Evolutionary conservation across 2,797 vertebrate species (phyloP).

Genomic region (Onychomys torridus): DNA sequence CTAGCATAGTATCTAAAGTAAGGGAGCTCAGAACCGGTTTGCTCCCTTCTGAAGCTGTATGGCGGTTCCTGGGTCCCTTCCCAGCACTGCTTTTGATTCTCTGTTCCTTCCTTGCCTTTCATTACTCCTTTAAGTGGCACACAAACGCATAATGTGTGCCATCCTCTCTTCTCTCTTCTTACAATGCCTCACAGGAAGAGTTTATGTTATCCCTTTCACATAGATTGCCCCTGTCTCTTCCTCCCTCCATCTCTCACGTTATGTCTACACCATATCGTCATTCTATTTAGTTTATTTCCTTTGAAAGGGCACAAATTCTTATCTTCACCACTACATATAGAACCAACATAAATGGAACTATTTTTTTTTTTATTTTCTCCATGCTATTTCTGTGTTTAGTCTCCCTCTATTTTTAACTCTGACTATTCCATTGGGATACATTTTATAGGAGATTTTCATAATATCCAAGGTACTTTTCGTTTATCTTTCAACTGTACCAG

Average conservation of each 20-base stretch:
- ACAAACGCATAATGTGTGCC: not conserved
- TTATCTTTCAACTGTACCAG: not conserved
- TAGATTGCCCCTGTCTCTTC: not conserved
- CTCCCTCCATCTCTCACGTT: not conserved
- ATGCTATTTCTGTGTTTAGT: not conserved
- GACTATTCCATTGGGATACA: not conserved
- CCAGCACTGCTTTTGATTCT: not conserved
- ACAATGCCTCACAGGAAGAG: conserved; percentile 23
- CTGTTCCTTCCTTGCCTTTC: not conserved
- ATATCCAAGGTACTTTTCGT: not conserved
- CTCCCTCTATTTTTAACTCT: not conserved
- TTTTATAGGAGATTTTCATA: conserved; percentile 1
- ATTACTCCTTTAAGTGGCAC: not conserved
- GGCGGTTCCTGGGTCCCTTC: not conserved
- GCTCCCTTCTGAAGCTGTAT: not conserved
- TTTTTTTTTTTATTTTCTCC: not conserved
- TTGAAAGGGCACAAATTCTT: not conserved
- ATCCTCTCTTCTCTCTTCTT: not conserved
- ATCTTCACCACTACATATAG: not conserved
- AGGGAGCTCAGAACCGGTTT: not conserved
- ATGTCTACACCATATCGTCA: not conserved
- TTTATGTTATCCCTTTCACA: not conserved
- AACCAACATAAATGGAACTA: not conserved
- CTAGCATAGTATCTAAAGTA: not conserved
- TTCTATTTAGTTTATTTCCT: not conserved